Conservation (phyloP, 2,888 invertebrate species). For the Resseliella maxima region DNA sequence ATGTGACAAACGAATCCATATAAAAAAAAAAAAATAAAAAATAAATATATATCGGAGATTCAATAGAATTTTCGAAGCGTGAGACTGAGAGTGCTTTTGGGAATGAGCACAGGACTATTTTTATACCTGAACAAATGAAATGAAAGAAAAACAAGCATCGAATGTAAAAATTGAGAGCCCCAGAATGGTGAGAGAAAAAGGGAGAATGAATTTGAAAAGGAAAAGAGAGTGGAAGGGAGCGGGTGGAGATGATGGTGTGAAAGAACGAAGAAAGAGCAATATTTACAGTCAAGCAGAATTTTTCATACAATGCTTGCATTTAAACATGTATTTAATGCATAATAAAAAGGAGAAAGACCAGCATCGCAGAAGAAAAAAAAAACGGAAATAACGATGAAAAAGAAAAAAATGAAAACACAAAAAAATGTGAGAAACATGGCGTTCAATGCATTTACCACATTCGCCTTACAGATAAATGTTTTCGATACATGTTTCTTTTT, state of each 20-base stretch:
- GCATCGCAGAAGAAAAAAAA: not conserved
- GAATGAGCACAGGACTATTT: not conserved
- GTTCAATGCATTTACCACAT: constrained; percentile 31
- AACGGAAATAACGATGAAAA: constrained; percentile 33
- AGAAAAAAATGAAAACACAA: constrained; percentile 28
- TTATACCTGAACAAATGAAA: not conserved
- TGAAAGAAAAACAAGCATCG: not conserved
- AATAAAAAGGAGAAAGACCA: constrained; percentile 32
- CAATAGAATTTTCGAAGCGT: constrained; percentile 26
- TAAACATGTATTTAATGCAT: constrained; percentile 45
- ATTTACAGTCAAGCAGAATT: not conserved
- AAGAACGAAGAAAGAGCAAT: constrained; percentile 18
- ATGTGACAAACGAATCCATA: constrained; percentile 48
- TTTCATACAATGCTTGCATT: constrained; percentile 25
- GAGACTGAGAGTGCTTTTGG: not conserved
- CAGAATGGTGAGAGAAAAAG: too few relatives aligned
- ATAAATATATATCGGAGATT: constrained; percentile 16
- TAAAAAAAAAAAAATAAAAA: too few relatives aligned
- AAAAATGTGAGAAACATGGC: constrained; percentile 31
- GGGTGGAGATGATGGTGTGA: too few relatives aligned
- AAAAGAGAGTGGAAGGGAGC: not conserved
- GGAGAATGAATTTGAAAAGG: not conserved
- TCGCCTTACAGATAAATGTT: constrained; percentile 44
- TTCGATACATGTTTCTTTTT: not conserved
- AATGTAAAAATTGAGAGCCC: too few relatives aligned